Percentiles rank a stretch among this genome's conserved stretches.
Conservation (phyloP, 2,888 invertebrate genomes). For the Cataglyphis rosenhaueri region DNA sequence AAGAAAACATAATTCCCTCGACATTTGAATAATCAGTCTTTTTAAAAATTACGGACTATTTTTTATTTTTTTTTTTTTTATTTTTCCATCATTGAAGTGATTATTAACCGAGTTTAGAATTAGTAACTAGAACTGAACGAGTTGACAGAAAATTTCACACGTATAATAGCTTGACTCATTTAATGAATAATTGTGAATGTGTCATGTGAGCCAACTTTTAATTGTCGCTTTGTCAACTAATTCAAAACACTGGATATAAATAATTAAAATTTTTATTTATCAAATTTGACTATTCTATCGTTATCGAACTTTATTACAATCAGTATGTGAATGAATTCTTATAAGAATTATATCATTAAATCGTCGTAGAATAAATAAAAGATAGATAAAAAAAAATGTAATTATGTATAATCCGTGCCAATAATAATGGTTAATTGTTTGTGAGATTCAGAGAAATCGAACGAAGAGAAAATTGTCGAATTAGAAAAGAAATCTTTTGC, state of each 20-base stretch:
- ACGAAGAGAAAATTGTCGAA: slow-evolving; percentile 15
- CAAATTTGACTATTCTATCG: background rate
- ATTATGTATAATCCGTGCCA: background rate
- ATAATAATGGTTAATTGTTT: background rate
- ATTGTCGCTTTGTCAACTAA: background rate
- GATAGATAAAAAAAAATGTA: background rate
- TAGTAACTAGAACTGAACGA: slow-evolving; percentile 1
- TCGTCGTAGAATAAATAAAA: background rate
- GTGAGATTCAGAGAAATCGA: slow-evolving; percentile 19
- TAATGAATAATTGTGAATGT: slow-evolving; percentile 4
- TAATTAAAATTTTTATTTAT: background rate
- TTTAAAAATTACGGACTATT: too few relatives aligned
- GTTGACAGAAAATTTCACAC: slow-evolving; percentile 1
- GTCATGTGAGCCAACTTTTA: slow-evolving; percentile 5
- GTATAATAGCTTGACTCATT: slow-evolving; percentile 2
- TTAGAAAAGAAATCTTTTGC: background rate
- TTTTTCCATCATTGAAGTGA: background rate
- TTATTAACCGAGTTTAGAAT: background rate
- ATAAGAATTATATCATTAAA: background rate
- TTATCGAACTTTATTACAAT: background rate
- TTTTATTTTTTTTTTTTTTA: background rate
- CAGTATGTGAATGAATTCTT: background rate
- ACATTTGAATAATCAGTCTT: background rate
- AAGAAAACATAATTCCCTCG: background rate
- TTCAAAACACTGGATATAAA: background rate